phyloP scores from a whole-genome alignment of 2,797 vertebrate species.

The Adrianichthys oophorus region DNA sequence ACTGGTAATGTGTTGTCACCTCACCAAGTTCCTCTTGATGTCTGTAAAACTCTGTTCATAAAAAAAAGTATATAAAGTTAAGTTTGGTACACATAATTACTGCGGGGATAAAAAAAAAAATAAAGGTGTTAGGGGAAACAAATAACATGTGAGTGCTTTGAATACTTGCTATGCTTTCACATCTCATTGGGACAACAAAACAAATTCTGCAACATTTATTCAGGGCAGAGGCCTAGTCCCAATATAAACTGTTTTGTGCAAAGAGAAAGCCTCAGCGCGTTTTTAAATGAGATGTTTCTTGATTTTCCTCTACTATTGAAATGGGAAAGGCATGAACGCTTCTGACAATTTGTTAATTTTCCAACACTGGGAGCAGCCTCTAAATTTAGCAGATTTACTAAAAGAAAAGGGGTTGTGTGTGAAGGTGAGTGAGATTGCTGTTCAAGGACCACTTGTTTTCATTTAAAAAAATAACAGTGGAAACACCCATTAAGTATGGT shows the following conservation, averaged over 20 bases:
- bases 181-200: background rate
- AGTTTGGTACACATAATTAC: no score
- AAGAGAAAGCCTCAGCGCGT: background rate
- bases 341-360: no score
- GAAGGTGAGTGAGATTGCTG: background rate
- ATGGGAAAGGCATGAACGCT: background rate
- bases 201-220: background rate
- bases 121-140: no score
- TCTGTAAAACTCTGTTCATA: slow-evolving; percentile 9
- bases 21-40: slow-evolving; percentile 19
- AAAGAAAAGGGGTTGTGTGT: slow-evolving; percentile 1
- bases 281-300: background rate
- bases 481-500: no score
- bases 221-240: background rate
- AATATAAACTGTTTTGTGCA: background rate
- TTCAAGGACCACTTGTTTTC: slow-evolving; percentile 25
- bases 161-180: background rate
- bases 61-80: background rate
- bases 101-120: no score
- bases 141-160: no score
- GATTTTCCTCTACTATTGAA: background rate
- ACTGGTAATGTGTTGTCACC: slow-evolving; percentile 27
- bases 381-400: slow-evolving; percentile 7
- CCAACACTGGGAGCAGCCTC: background rate
- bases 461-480: background rate